Evolutionary conservation across 1,140 invertebrate genomes (phyloP).

Genomic region (Doryteuthis pealeii): DNA sequence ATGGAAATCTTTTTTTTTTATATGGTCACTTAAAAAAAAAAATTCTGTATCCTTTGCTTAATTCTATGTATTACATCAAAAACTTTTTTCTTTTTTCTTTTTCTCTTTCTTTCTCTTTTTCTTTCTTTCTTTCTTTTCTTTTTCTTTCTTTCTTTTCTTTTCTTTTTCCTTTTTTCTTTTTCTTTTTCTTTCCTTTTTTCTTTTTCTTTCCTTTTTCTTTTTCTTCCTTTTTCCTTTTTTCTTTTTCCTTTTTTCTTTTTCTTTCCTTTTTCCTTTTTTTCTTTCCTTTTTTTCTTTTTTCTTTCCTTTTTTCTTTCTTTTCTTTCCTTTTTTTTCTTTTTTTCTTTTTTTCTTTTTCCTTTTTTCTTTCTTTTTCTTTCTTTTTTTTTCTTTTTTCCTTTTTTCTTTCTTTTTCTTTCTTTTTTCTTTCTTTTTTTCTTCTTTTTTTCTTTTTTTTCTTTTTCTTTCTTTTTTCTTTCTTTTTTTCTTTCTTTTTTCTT

Average conservation of each 20-base stretch:
- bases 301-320: neutral
- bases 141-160: neutral
- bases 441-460: neutral
- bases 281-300: neutral
- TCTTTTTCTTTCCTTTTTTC: neutral
- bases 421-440: neutral
- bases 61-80: too few species aligned
- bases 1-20: too few species aligned
- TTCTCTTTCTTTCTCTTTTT: neutral
- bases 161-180: neutral
- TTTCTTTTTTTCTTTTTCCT: neutral
- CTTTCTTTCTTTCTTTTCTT: neutral
- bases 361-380: neutral
- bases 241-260: neutral
- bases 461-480: neutral
- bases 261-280: neutral
- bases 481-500: slow-evolving; percentile 17
- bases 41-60: too few species aligned
- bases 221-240: neutral
- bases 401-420: too few species aligned
- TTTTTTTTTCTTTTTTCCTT: slow-evolving; percentile 1
- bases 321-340: neutral
- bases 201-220: neutral
- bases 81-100: neutral
- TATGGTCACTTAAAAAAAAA: too few species aligned